These are phyloP conservation scores for Apistogramma diplotaenia DNA, from an alignment of 2,113 vertebrate species.

Conservation along the genomic window DNA sequence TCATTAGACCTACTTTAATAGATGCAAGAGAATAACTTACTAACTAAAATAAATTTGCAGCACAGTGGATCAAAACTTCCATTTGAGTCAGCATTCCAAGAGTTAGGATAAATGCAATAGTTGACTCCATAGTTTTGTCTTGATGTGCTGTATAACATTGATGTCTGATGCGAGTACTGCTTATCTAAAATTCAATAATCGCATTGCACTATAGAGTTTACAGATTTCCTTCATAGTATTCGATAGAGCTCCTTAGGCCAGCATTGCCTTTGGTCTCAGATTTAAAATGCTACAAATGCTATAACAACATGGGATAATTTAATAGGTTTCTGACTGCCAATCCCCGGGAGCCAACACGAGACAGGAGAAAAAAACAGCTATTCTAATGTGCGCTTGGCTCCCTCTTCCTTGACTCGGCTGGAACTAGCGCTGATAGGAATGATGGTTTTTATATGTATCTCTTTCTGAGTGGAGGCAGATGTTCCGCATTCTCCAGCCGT, in stretches of 20 bases:
- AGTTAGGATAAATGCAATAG: neutral
- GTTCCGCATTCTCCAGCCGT: constrained; percentile 74
- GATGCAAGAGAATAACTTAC: neutral
- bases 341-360: constrained; percentile 69
- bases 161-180: constrained; percentile 1
- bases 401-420: constrained; percentile 54
- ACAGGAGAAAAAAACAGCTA: constrained; percentile 43
- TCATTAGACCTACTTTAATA: neutral
- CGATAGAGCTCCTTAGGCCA: constrained; percentile 58
- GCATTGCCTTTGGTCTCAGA: constrained; percentile 59
- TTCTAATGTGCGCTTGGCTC: constrained; percentile 69
- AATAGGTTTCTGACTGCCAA: constrained; percentile 77
- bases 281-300: constrained; percentile 67
- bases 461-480: constrained; percentile 74
- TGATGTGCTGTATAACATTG: neutral
- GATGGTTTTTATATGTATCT: constrained; percentile 71
- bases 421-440: constrained; percentile 64
- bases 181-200: constrained; percentile 12
- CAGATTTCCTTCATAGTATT: constrained; percentile 23
- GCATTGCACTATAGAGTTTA: constrained; percentile 2
- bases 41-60: neutral
- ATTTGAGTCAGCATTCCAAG: neutral
- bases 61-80: neutral
- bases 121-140: neutral
- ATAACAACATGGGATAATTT: constrained; percentile 71